These are phyloP conservation scores for Gryllus longicercus DNA, from an alignment of 2,888 invertebrate genomes.

Conservation along the genomic window DNA sequence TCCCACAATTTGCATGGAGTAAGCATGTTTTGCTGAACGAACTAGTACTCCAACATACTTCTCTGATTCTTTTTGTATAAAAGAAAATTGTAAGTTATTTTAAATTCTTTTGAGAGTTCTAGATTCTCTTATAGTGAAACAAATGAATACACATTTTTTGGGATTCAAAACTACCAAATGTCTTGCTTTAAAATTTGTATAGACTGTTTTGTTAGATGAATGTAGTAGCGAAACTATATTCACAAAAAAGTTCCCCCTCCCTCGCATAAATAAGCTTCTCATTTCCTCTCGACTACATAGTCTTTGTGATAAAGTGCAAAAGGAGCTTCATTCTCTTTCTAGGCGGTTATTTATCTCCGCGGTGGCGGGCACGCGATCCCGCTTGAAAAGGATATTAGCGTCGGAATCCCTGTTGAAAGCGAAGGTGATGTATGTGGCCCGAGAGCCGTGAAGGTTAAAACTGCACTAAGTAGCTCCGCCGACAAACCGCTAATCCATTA, in stretches of 20 bases:
- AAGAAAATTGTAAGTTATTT: too few species aligned
- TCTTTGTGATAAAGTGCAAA: not conserved
- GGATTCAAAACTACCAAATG: too few species aligned
- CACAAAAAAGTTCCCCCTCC: not conserved
- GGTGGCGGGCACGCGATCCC: not conserved
- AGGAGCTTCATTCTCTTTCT: not conserved
- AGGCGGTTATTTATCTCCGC: not conserved
- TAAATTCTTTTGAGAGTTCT: too few species aligned
- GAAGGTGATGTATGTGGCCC: not conserved
- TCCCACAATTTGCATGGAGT: too few species aligned
- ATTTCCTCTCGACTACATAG: not conserved
- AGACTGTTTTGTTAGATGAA: too few species aligned
- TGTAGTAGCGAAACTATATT: too few species aligned
- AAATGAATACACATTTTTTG: too few species aligned
- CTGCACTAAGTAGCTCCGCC: not conserved
- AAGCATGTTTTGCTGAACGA: too few species aligned
- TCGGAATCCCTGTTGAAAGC: not conserved
- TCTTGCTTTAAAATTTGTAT: too few species aligned
- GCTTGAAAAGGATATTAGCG: not conserved
- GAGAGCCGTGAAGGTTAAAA: not conserved
- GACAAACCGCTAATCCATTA: conserved; percentile 17
- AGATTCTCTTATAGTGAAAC: too few species aligned
- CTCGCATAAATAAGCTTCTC: not conserved
- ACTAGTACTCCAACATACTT: too few species aligned
- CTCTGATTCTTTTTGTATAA: too few species aligned